These are phyloP conservation scores for Hippocampus barbouri DNA, from an alignment of 2,113 vertebrate species.

Conservation along the genomic window DNA sequence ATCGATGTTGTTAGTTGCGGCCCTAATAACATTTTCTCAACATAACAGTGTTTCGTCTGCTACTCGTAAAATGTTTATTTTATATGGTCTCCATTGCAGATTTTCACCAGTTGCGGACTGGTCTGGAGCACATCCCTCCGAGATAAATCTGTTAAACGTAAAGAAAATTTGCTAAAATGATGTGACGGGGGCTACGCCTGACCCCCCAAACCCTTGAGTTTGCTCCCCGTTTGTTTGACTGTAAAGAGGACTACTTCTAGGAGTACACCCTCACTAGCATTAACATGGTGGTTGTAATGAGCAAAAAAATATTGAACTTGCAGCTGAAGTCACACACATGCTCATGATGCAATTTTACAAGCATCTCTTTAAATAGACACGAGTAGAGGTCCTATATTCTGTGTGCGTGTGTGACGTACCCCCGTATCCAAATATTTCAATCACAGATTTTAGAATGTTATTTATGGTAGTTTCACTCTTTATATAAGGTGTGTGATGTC, in stretches of 20 bases:
- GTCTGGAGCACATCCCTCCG: not conserved
- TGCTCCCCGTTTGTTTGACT: not conserved
- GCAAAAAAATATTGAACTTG: slow-evolving; percentile 3
- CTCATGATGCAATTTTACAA: not conserved
- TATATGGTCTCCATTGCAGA: not conserved
- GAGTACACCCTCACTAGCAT: slow-evolving; percentile 21
- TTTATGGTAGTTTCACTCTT: no score
- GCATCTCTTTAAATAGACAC: not conserved
- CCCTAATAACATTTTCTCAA: no score
- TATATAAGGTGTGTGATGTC: not conserved
- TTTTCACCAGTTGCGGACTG: not conserved
- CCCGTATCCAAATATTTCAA: not conserved
- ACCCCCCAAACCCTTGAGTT: not conserved
- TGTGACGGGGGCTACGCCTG: not conserved
- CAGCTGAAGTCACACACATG: not conserved
- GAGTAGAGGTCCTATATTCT: not conserved
- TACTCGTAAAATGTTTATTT: not conserved
- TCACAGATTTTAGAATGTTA: not conserved
- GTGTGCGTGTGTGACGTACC: not conserved
- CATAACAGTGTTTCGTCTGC: no score
- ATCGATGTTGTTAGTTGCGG: no score
- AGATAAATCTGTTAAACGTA: no score
- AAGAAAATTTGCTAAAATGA: not conserved
- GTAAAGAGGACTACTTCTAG: slow-evolving; percentile 36
- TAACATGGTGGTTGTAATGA: slow-evolving; percentile 20